Evolutionary conservation across 2,888 invertebrate species (phyloP).

Genomic region (Drosophila pseudotakahashii): DNA sequence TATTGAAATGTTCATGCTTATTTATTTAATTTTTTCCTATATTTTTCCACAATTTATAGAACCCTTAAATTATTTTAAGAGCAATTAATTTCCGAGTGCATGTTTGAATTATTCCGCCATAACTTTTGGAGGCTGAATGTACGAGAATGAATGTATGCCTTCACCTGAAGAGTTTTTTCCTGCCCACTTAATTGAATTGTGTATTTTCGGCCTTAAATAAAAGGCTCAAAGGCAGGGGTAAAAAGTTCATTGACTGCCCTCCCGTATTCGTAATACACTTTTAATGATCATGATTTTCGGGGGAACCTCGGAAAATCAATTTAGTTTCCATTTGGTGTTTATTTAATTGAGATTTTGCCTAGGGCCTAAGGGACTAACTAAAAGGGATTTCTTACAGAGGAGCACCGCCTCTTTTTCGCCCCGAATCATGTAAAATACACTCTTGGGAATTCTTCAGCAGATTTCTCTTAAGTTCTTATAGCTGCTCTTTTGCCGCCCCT

Average conservation of each 20-base stretch:
- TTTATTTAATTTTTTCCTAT: too few species aligned
- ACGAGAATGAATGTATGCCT: conserved; percentile 10
- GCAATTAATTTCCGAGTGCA: neutral
- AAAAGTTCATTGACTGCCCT: conserved; percentile 57
- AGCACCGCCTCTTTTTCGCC: neutral
- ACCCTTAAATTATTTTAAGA: neutral
- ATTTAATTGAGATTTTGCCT: conserved; percentile 51
- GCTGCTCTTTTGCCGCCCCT: conserved; percentile 31
- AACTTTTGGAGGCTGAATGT: conserved; percentile 3
- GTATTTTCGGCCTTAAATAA: conserved; percentile 47
- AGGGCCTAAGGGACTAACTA: conserved; percentile 14
- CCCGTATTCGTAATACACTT: conserved; percentile 32
- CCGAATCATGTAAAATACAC: conserved; percentile 21
- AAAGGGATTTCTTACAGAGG: conserved; percentile 2
- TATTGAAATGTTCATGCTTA: too few species aligned
- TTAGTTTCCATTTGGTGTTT: conserved; percentile 51
- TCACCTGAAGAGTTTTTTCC: conserved; percentile 39
- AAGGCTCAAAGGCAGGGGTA: conserved; percentile 13
- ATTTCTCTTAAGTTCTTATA: conserved; percentile 54
- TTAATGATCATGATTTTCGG: conserved; percentile 41
- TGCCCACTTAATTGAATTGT: conserved; percentile 38
- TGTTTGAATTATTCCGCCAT: neutral
- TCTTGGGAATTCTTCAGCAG: conserved; percentile 19
- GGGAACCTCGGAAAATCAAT: conserved; percentile 47
- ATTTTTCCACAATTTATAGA: neutral